Evolutionary conservation across 2,888 invertebrate genomes (phyloP), one percentile per base, ranked within the genome.

Genomic region (Aromia moschata): DNA sequence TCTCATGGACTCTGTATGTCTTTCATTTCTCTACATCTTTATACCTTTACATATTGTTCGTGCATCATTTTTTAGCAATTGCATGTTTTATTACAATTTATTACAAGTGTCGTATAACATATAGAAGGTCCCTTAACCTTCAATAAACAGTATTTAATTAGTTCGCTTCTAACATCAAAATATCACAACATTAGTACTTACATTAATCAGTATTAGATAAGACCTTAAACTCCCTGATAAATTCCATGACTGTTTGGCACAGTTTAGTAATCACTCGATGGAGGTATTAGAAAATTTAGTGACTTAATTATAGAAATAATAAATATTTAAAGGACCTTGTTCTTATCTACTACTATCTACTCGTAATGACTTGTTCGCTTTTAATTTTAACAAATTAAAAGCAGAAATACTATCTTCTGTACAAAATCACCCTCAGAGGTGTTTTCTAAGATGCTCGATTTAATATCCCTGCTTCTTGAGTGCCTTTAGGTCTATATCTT

Each of bases 401-500:
- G 43, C 20, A 43, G n/a, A 43, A 25, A 25, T 51, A 33, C 38
- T 25, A 11, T 20, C 37, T 15, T 25, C n/a, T 37, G 7, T 31
- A 15, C 16, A 5, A 25, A 25, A 25, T 3, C n/a, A n/a, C 14
- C 10, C 12, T 25, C 10, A 38, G 20, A 2, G 2, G 16, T 3
- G n/a, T 3, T 41, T n/a, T 14, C 15, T 18, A 3, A 12, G 1
- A 36, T 41, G 10, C 14, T 41, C 1, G 4, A 31, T 2, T 18
- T 74, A 87, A 82, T 86, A 88, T 78, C 92, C 93, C 83, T 90
- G 82, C 80, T 94, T 94, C 85, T 90, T 91, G 77, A 94, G 83
- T 60, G 91, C 89, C 83, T 94, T 94, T 70, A 94, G 84, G 82
- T 94, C 94, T 75, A 94, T 90, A 78, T 93, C 93, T 70, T 94